Evolutionary conservation across 2,797 vertebrate species (phyloP).

Genomic region (Rhyacichthys aspro): DNA sequence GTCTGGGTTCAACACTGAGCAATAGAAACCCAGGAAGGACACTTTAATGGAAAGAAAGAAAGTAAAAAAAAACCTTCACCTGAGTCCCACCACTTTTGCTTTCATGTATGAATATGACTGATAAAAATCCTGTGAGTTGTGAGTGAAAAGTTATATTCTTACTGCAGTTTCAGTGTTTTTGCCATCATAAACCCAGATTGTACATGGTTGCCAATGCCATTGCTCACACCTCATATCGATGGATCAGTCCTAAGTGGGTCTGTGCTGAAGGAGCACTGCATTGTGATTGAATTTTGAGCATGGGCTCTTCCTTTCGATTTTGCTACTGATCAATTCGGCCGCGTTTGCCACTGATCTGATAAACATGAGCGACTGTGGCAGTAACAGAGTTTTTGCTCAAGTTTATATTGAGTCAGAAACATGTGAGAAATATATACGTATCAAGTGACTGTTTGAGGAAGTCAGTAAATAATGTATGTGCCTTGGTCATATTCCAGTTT

Average conservation of each 20-base stretch:
- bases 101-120: no score
- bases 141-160: constrained; percentile 52
- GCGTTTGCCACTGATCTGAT: constrained; percentile 68
- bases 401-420: constrained; percentile 72
- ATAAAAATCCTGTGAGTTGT: no score
- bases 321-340: constrained; percentile 66
- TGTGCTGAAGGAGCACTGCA: constrained; percentile 62
- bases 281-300: constrained; percentile 72
- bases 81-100: no score
- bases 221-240: constrained; percentile 48
- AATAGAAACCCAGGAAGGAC: constrained; percentile 41
- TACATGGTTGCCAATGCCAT: constrained; percentile 48
- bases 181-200: constrained; percentile 34
- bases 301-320: constrained; percentile 72
- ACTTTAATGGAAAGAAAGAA: constrained; percentile 22
- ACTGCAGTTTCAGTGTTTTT: constrained; percentile 53
- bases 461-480: constrained; percentile 46
- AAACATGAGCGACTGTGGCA: constrained; percentile 66
- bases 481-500: no score
- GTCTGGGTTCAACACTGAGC: constrained; percentile 32
- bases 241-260: constrained; percentile 70
- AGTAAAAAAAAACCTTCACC: background rate
- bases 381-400: constrained; percentile 54
- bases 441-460: constrained; percentile 51
- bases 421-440: constrained; percentile 62